phyloP scores from a whole-genome alignment of 1,140 invertebrate species.

The Drosophila persimilis region DNA sequence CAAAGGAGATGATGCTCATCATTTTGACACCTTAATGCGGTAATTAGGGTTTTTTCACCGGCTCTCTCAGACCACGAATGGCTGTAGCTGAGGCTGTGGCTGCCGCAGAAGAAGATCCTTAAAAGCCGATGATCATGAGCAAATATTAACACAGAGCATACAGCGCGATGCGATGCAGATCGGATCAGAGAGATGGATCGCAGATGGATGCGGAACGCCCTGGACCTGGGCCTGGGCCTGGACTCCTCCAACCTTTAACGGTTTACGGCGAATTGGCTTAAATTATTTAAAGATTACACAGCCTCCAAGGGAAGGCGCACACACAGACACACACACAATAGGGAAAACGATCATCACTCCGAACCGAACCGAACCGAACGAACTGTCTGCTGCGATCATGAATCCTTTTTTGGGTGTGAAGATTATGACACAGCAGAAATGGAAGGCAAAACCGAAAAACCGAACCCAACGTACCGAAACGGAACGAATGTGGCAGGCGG shows the following conservation, averaged over 20 bases:
- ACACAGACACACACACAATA: not conserved
- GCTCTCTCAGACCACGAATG: not conserved
- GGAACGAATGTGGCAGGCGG: constrained; percentile 46
- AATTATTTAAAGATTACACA: constrained; percentile 79
- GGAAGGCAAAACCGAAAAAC: not conserved
- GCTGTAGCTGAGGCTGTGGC: constrained; percentile 14
- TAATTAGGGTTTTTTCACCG: constrained; percentile 72
- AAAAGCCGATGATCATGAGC: constrained; percentile 76
- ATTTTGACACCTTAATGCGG: constrained; percentile 82
- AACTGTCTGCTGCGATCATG: constrained; percentile 22
- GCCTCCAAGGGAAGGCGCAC: constrained; percentile 14
- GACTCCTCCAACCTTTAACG: constrained; percentile 56
- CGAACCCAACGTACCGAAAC: not conserved
- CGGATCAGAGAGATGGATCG: constrained; percentile 32
- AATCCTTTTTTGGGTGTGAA: constrained; percentile 70
- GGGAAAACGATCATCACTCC: constrained; percentile 60
- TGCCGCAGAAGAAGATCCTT: constrained; percentile 37
- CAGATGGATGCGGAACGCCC: constrained; percentile 59
- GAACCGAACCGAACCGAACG: constrained; percentile 4
- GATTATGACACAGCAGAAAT: constrained; percentile 79
- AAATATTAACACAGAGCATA: constrained; percentile 76
- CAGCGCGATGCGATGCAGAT: constrained; percentile 43
- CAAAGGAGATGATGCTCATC: constrained; percentile 68
- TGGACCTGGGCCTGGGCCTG: not conserved
- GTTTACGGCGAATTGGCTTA: constrained; percentile 80